A percentile compares a stretch with the other conserved stretches of the same genome.
Evolutionary conservation across 2,113 vertebrate species (phyloP).

Genomic region (Vicugna pacos): DNA sequence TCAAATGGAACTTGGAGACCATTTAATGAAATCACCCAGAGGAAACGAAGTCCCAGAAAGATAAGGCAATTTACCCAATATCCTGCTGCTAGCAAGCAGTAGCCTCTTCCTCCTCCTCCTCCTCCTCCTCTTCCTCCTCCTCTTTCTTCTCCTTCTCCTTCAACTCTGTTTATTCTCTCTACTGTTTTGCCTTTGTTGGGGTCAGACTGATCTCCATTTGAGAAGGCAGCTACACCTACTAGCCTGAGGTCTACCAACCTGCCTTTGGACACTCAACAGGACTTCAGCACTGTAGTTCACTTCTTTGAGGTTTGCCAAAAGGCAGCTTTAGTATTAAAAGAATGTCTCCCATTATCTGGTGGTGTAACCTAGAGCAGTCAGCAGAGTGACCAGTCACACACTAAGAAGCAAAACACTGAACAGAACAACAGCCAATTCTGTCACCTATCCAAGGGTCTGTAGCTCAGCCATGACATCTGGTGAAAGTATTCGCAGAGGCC

Average conservation of each 20-base stretch:
- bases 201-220: neutral
- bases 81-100: neutral
- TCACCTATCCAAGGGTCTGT: constrained; percentile 86
- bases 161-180: neutral
- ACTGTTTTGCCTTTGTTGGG: neutral
- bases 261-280: constrained; percentile 48
- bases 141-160: no score
- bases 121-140: neutral
- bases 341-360: constrained; percentile 76
- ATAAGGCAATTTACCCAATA: neutral
- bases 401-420: constrained; percentile 76
- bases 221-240: neutral
- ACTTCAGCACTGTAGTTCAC: constrained; percentile 12
- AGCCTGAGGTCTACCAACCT: constrained; percentile 40
- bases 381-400: constrained; percentile 82
- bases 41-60: neutral
- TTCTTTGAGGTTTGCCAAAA: constrained; percentile 74
- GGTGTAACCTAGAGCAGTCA: constrained; percentile 72
- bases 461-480: constrained; percentile 92
- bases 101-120: neutral
- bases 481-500: constrained; percentile 85
- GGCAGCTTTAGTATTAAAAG: constrained; percentile 69
- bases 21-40: constrained; percentile 16
- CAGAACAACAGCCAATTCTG: constrained; percentile 87
- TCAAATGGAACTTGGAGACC: constrained; percentile 7